phyloP scores from a whole-genome alignment of 2,113 vertebrate genomes.

The Casuarius casuarius region DNA sequence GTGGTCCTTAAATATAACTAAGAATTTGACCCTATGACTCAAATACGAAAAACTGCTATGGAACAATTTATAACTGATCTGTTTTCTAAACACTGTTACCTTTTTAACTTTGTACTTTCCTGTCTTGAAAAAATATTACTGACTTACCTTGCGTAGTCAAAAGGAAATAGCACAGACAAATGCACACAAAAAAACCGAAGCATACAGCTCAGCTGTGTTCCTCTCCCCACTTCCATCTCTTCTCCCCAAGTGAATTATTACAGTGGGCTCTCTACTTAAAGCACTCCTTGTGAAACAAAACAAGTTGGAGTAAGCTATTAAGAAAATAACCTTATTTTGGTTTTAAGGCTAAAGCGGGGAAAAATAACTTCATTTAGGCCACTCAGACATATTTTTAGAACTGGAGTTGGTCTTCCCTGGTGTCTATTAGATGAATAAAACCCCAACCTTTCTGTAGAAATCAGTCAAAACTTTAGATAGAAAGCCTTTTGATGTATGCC shows the following conservation, averaged over 20 bases:
- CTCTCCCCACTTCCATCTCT: conserved; percentile 34
- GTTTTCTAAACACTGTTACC: conserved; percentile 47
- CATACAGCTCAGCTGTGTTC: conserved; percentile 2
- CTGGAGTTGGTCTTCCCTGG: conserved; percentile 17
- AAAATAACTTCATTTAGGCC: conserved; percentile 49
- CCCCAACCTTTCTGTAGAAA: conserved; percentile 10
- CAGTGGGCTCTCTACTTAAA: conserved; percentile 54
- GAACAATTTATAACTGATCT: not conserved
- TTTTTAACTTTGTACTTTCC: conserved; percentile 10
- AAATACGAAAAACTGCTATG: conserved; percentile 14
- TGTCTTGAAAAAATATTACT: conserved; percentile 21
- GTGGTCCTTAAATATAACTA: conserved; percentile 10
- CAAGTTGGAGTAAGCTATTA: conserved; percentile 59
- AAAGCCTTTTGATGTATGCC: conserved; percentile 34
- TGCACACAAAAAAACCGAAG: not conserved
- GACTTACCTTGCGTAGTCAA: conserved; percentile 35
- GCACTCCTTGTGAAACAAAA: conserved; percentile 57
- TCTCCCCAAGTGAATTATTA: conserved; percentile 59
- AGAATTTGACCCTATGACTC: conserved; percentile 11
- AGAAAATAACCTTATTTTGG: conserved; percentile 66
- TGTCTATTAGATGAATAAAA: not conserved
- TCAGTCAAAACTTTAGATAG: conserved; percentile 39
- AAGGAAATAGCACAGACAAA: conserved; percentile 13
- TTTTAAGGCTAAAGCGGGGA: conserved; percentile 33
- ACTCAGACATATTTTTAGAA: conserved; percentile 30